phyloP scores from a whole-genome alignment of 30 jellyfish, hydroid and myxozoan species.

The Turritopsis rubra region DNA sequence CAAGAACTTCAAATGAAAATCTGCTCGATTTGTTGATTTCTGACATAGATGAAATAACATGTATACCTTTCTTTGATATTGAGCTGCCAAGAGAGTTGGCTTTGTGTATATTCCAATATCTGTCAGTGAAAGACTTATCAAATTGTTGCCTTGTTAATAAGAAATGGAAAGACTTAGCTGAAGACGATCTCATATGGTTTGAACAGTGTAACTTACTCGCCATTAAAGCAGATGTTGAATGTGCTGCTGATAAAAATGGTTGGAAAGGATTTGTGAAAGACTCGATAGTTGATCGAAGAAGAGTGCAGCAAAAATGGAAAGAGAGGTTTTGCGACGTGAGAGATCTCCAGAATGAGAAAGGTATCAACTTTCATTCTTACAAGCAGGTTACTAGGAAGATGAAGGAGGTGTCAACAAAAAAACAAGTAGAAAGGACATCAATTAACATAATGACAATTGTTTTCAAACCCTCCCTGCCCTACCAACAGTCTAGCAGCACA shows the following conservation, averaged over 20 bases:
- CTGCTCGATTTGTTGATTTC: slow-evolving; percentile 53
- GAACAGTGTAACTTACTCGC: slow-evolving; percentile 26
- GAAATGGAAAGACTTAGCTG: slow-evolving; percentile 67
- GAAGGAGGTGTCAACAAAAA: too few relatives aligned
- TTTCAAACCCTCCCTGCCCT: too few relatives aligned
- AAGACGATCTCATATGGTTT: slow-evolving; percentile 74
- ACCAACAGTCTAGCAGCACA: too few relatives aligned
- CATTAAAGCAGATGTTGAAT: slow-evolving; percentile 17
- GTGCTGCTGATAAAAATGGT: slow-evolving; percentile 37
- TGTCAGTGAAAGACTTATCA: slow-evolving; percentile 41
- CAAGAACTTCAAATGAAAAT: slow-evolving; percentile 17
- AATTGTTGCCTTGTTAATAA: slow-evolving; percentile 53
- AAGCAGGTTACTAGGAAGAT: too few relatives aligned
- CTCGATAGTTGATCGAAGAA: slow-evolving; percentile 8
- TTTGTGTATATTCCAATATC: slow-evolving; percentile 38
- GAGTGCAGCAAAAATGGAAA: slow-evolving; percentile 54
- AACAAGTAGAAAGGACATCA: too few relatives aligned
- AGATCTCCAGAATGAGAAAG: slow-evolving; percentile 70
- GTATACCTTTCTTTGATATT: slow-evolving; percentile 72
- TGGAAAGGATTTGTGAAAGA: slow-evolving; percentile 52
- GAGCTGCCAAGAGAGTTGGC: slow-evolving; percentile 85
- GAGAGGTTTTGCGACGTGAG: slow-evolving; percentile 53
- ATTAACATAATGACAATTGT: too few relatives aligned
- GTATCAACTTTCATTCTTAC: slow-evolving; percentile 31
- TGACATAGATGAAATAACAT: slow-evolving; percentile 65